Base-by-base conservation (phyloP, 2,797 vertebrate species). In the Danio choprae region DNA sequence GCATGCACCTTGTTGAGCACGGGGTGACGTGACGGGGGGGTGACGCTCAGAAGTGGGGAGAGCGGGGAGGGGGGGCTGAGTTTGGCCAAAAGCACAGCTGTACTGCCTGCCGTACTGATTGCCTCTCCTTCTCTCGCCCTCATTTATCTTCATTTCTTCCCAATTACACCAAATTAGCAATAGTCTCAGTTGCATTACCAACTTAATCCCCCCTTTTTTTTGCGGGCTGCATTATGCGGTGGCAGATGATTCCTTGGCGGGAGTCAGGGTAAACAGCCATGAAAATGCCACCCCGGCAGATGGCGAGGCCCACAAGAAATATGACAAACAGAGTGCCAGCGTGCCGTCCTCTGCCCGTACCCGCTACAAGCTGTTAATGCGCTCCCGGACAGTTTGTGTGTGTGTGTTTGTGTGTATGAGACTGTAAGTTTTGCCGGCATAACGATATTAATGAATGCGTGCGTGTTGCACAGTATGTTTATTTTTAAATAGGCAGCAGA, bases 71-170 rank as follows among this genome's bases (percentile, higher is more conserved):
- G 90, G 88, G 93, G 93, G 91, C 90, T 92, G 93, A 94, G 85
- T 88, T 89, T 89, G 92, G 89, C 92, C 38, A 87, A 92, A 94
- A 94, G 90, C 95, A 94, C 95, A 96, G 94, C 95, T 95, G 95
- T 94, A 95, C 91, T 90, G 93, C 89, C 90, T 84, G 91, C 92
- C 91, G 90, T 92, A 88, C 94, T 95, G 95, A 96, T 96, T 96
- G 92, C 94, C 91, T 96, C 81, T 92, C 93, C 91, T 93, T 92
- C 94, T 92, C 92, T 95, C 93, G 90, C 91, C 93, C 94, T 96
- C 95, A 95, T 96, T 96, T 95, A 96, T 96, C 95, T 96, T 96
- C 93, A 96, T 96, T 96, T 95, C 94, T 95, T 95, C 93, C 93
- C 94, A 96, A 96, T 96, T 96, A 96, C 94, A 94, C 90, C 93